Base-by-base conservation (phyloP, 2,888 invertebrate species). In the Drosophila percnosoma region DNA sequence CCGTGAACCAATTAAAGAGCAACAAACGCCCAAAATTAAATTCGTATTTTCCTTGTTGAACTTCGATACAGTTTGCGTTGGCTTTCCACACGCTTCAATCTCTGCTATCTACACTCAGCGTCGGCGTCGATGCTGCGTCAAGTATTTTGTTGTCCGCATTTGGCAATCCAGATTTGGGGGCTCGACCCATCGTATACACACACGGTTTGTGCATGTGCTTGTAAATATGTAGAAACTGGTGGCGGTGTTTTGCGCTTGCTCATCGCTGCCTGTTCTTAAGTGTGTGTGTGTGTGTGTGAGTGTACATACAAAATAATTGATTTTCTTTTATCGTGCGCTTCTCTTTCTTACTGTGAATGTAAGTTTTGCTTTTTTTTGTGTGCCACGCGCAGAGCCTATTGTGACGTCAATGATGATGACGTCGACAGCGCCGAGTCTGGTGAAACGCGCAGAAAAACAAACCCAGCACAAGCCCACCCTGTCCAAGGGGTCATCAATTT, bases 111-210 rank as follows among this genome's bases (percentile, higher is more conserved):
- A 55, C 31, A 51, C 29, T 45, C 63, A 40, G 31, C 49, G 62
- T 54, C 31, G 53, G 38, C 49, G 55, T 40, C 49, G 31, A 21
- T 55, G 62, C 34, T 57, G 55, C 27, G 29, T 24, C 45, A 38
- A 29, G 18, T 38, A 45, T 54, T 33, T 70, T 77, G 70, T 66
- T 78, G 67, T 40, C 42, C 69, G 54, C 74, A 62, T 64, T 84
- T 78, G 75, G 73, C 68, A 80, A 80, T 82, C 80, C 85, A 89
- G 90, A 87, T 89, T 85, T 85, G 90, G 85, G 88, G 85, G 85
- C 85, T 85, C 85, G 85, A 89, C 85, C 85, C 80, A 78, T 82
- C 68, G 61, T 74, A 76, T 54, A 54, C 52, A 73, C 36, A 67
- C 33, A 42, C 13, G 29, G 10, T 15, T 11, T 54, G 51, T 63